phyloP scores from a whole-genome alignment of 1,140 invertebrate genomes.

The Danaus plexippus region DNA sequence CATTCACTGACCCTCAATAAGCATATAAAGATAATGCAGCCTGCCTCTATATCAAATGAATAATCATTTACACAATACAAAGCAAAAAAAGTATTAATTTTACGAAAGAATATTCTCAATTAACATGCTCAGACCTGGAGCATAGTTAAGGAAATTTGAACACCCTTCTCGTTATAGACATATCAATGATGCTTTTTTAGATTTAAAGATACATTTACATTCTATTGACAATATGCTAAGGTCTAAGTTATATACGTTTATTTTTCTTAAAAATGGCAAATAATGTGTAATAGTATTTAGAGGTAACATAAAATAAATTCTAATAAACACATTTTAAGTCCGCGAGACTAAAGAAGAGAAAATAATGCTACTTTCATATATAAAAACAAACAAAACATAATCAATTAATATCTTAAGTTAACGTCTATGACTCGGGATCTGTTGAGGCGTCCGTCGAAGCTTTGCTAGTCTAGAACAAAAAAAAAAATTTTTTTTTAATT shows the following conservation, averaged over 20 bases:
- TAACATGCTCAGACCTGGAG: too few relatives aligned
- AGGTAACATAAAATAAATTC: constrained; percentile 11
- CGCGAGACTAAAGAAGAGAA: constrained; percentile 7
- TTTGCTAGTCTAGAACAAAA: constrained; percentile 57
- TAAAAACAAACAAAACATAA: constrained; percentile 12
- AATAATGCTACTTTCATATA: constrained; percentile 13
- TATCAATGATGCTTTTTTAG: too few relatives aligned
- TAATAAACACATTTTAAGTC: constrained; percentile 10
- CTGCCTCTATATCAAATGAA: too few relatives aligned
- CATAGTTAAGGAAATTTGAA: too few relatives aligned
- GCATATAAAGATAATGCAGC: too few relatives aligned
- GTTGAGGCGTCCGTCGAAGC: constrained; percentile 45
- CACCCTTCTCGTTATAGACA: too few relatives aligned
- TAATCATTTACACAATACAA: too few relatives aligned
- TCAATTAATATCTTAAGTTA: constrained; percentile 7
- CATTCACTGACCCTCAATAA: too few relatives aligned
- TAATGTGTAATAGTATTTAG: not conserved
- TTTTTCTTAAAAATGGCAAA: not conserved
- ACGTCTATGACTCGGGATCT: constrained; percentile 45
- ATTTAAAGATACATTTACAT: too few relatives aligned
- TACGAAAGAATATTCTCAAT: too few relatives aligned
- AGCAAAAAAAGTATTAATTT: too few relatives aligned
- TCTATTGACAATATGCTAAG: too few relatives aligned
- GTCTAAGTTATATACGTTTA: not conserved
- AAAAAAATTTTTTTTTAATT: constrained; percentile 3